Conservation (phyloP, 2,888 invertebrate species). For the Athalia cordata region DNA sequence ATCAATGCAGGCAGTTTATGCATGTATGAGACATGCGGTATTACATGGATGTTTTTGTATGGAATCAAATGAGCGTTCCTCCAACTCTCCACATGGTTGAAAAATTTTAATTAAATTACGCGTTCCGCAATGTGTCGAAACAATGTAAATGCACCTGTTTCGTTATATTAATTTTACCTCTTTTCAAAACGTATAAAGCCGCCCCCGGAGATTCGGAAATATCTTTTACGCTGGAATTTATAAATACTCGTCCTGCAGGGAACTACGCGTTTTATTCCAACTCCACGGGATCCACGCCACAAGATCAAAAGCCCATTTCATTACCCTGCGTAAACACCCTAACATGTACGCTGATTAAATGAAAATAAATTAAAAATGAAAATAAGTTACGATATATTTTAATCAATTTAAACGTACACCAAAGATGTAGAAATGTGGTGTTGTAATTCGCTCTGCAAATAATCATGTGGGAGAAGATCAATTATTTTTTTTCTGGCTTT, state of each 20-base stretch:
- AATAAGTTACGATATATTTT: no score
- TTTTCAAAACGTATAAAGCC: not conserved
- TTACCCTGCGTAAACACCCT: no score
- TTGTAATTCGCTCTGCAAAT: not conserved
- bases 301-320: no score
- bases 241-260: no score
- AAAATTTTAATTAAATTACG: slow-evolving; percentile 34
- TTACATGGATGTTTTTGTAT: not conserved
- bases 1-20: not conserved
- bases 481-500: no score
- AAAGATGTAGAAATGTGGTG: not conserved
- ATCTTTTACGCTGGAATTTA: no score
- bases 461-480: not conserved
- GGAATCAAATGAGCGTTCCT: slow-evolving; percentile 5
- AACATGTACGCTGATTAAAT: no score
- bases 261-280: no score
- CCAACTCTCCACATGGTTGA: slow-evolving; percentile 11
- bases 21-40: not conserved
- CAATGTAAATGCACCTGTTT: slow-evolving; percentile 18
- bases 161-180: slow-evolving; percentile 3
- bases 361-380: not conserved
- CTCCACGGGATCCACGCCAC: no score
- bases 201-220: no score
- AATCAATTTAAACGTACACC: no score
- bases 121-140: slow-evolving; percentile 1